These are phyloP conservation scores for Dasyornis broadbenti DNA, from an alignment of 2,113 vertebrate species.

Conservation along the genomic window DNA sequence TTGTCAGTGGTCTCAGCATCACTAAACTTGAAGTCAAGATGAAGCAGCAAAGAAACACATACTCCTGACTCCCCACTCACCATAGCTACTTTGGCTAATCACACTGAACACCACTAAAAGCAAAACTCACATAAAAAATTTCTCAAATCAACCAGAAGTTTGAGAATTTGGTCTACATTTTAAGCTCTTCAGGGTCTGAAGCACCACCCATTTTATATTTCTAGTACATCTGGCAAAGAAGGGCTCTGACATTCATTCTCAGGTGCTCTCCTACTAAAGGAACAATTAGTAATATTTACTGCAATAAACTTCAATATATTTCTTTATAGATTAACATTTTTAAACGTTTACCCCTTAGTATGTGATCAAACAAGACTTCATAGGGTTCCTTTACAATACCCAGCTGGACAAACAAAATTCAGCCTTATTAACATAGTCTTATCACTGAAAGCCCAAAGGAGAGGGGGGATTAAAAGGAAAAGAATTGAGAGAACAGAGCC, in stretches of 20 bases:
- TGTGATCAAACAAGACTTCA: background rate
- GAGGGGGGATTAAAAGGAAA: background rate
- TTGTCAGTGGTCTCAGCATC: background rate
- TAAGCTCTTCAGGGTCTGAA: background rate
- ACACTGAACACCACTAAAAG: background rate
- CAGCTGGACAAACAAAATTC: background rate
- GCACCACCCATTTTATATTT: background rate
- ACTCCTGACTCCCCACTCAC: background rate
- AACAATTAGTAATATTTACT: background rate
- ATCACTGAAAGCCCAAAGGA: background rate
- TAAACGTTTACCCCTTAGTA: background rate
- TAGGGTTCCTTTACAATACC: background rate
- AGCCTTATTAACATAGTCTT: background rate
- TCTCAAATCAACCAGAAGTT: background rate
- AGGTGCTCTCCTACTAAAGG: background rate
- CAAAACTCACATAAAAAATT: background rate
- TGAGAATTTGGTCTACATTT: background rate
- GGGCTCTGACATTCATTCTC: background rate
- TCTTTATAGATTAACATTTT: background rate
- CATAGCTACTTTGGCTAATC: background rate
- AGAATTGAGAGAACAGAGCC: background rate
- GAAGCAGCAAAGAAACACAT: background rate
- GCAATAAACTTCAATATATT: background rate
- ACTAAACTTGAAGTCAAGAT: background rate
- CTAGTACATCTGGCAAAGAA: background rate